Evolutionary conservation across 2,797 vertebrate genomes (phyloP), one percentile per base, ranked within the genome.

Genomic region (Poecilia wingei): DNA sequence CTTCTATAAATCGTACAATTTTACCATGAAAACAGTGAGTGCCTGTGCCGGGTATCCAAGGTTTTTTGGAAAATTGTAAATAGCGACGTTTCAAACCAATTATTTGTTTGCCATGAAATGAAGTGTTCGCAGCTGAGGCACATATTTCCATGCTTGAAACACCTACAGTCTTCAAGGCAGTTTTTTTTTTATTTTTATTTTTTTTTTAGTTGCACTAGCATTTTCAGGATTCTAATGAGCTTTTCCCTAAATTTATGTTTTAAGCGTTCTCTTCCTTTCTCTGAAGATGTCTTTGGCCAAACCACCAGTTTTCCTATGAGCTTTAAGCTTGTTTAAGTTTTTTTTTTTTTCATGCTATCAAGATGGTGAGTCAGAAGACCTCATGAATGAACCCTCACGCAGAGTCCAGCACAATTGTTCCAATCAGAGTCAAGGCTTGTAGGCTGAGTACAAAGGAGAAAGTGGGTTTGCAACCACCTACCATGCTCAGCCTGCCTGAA

Each of bases 381-480:
- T 76, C 69, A 87, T 89, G 78, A 87, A 81, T 78, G 78, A 76
- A 79, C 25, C 51, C 82, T 83, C 86, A 77, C 20, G 72, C 70
- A 31, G 85, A 75, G 79, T 36, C 12, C 55, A 79, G 78, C 80
- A 68, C 82, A 88, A 77, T 89, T 77, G 82, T 78, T 76, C 78
- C 85, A 86, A 88, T 90, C 90, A 90, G 78, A 81, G 78, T 61
- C 77, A 53, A 59, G 47, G 84, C 77, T 72, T 83, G 74, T 74
- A 70, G 83, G 75, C 75, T 78, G 78, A 86, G 83, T 72, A 86
- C 84, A 91, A 87, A 90, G 80, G 72, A 64, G 49, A 82, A 85
- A 88, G 87, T 84, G 78, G 84, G 84, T 75, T 76, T 74, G 74
- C 66, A 49, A 51, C 86, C 86, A 85, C 85, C 88, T 85, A 81